These are phyloP conservation scores for Lutraria lutraria DNA, from an alignment of 2,888 invertebrate species.

Conservation along the genomic window DNA sequence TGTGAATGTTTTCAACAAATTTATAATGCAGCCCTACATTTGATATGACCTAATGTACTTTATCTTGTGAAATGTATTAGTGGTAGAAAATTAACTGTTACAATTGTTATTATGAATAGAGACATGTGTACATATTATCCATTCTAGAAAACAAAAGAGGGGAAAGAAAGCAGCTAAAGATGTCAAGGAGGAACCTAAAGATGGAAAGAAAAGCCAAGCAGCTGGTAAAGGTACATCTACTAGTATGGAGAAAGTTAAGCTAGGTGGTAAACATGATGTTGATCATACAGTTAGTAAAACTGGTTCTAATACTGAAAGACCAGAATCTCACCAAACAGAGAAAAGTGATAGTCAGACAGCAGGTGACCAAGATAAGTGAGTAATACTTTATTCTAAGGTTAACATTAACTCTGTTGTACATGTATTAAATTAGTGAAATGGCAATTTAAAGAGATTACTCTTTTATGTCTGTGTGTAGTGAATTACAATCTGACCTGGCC, in stretches of 20 bases:
- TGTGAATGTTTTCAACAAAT: too few relatives aligned
- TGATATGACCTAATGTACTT: too few relatives aligned
- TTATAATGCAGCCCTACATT: too few relatives aligned
- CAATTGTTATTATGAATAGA: too few relatives aligned
- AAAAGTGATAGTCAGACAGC: slow-evolving; percentile 79
- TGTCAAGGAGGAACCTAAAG: slow-evolving; percentile 77
- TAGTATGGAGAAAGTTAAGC: slow-evolving; percentile 74
- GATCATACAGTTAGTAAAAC: slow-evolving; percentile 78
- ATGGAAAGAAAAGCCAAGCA: slow-evolving; percentile 81
- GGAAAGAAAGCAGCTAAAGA: slow-evolving; percentile 69
- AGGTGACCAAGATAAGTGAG: slow-evolving; percentile 76
- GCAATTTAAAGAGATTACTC: too few relatives aligned
- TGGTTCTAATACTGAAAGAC: slow-evolving; percentile 81
- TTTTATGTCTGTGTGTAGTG: too few relatives aligned
- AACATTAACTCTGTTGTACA: too few relatives aligned
- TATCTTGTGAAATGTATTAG: too few relatives aligned
- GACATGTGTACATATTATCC: too few relatives aligned
- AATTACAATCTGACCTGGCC: too few relatives aligned
- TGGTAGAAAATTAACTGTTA: too few relatives aligned
- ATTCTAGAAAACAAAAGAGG: slow-evolving; percentile 38
- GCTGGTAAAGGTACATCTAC: slow-evolving; percentile 76
- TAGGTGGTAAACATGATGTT: slow-evolving; percentile 79
- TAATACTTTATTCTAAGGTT: neutral
- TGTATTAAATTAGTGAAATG: too few relatives aligned
- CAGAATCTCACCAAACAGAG: slow-evolving; percentile 85